phyloP scores from a whole-genome alignment of 1,140 invertebrate genomes.

The Drosophila jambulina region DNA sequence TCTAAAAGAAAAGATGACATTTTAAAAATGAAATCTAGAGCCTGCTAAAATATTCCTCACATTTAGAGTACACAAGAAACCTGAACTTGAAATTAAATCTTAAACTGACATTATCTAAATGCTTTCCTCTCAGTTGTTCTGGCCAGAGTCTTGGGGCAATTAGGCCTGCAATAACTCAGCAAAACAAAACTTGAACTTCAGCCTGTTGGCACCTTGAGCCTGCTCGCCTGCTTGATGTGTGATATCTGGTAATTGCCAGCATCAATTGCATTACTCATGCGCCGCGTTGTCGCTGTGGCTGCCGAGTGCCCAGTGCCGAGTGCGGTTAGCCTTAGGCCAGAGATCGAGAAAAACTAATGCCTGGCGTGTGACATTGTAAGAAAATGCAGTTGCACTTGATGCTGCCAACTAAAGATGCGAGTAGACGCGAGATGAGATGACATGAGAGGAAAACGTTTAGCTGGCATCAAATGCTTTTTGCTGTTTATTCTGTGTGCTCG shows the following conservation, averaged over 20 bases:
- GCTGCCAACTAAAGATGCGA: constrained; percentile 76
- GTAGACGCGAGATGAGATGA: constrained; percentile 41
- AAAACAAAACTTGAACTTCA: constrained; percentile 75
- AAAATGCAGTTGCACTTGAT: constrained; percentile 82
- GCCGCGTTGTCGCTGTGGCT: constrained; percentile 47
- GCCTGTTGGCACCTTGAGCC: constrained; percentile 68
- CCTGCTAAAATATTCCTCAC: no score
- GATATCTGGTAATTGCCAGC: constrained; percentile 68
- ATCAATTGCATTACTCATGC: constrained; percentile 79
- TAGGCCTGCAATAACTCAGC: constrained; percentile 61
- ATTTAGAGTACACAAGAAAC: neutral
- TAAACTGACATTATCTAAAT: constrained; percentile 25
- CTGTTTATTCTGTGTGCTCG: constrained; percentile 13
- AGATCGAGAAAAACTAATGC: constrained; percentile 70
- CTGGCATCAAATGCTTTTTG: constrained; percentile 34
- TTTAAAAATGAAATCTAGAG: no score
- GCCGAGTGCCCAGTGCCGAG: constrained; percentile 6
- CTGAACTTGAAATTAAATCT: constrained; percentile 17
- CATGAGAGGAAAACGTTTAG: constrained; percentile 50
- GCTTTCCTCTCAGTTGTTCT: constrained; percentile 36
- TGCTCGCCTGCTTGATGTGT: constrained; percentile 11
- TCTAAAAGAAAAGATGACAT: neutral
- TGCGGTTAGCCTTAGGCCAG: constrained; percentile 63
- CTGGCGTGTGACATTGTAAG: constrained; percentile 72
- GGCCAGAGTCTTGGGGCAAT: constrained; percentile 49